Evolutionary conservation across 2,797 vertebrate genomes (phyloP).

Genomic region (Pteropus rufus): DNA sequence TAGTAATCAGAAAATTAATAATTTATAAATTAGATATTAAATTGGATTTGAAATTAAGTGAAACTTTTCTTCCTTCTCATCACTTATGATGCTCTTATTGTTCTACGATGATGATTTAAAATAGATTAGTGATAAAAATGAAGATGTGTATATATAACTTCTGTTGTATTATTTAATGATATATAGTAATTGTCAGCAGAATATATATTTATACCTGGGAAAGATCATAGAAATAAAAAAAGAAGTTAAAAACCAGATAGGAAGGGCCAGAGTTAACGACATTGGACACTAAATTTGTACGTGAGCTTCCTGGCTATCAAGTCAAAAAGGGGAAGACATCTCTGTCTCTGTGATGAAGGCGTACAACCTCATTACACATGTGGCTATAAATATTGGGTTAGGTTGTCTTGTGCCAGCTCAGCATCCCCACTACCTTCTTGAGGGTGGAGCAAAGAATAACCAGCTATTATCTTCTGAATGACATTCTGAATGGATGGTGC

Average conservation of each 20-base stretch:
- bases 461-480: not conserved
- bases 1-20: conserved; percentile 17
- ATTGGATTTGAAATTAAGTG: conserved; percentile 12
- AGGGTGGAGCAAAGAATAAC: not conserved
- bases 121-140: not conserved
- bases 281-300: not conserved
- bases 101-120: conserved; percentile 16
- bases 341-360: not conserved
- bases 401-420: not conserved
- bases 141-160: not conserved
- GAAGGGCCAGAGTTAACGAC: not conserved
- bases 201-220: not conserved
- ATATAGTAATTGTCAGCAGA: not conserved
- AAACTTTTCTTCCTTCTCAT: not conserved
- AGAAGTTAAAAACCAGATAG: not conserved
- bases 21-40: conserved; percentile 42
- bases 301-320: not conserved
- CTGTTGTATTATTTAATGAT: not conserved
- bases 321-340: not conserved
- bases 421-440: not conserved
- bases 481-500: not conserved
- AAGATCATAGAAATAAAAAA: not conserved
- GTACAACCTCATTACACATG: not conserved
- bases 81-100: not conserved
- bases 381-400: not conserved